Percentiles rank a stretch among this genome's conserved stretches.
Conservation (phyloP, 2,113 vertebrate genomes). For the Seriola quinqueradiata region DNA sequence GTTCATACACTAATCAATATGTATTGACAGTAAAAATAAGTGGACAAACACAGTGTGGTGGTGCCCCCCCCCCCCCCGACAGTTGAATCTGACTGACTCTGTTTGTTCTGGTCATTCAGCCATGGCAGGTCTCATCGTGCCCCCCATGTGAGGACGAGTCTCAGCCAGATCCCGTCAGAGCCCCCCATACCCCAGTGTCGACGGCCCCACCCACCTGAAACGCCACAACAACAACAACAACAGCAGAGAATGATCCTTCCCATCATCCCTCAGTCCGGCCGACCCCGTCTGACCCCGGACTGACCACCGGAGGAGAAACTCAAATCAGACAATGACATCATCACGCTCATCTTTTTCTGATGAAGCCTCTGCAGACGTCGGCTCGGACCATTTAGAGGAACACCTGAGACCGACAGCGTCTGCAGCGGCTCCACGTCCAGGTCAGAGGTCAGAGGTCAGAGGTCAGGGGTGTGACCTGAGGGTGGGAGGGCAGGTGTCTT, state of each 20-base stretch:
- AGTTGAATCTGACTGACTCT: conserved; percentile 17
- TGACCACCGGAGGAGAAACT: neutral
- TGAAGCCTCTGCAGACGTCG: conserved; percentile 10
- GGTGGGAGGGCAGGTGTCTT: neutral
- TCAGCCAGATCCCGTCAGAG: conserved; percentile 31
- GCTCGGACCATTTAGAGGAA: neutral
- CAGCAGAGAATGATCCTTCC: conserved; percentile 29
- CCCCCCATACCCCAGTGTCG: neutral
- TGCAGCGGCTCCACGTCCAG: neutral
- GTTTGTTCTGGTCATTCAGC: conserved; percentile 76
- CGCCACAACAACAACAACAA: conserved; percentile 42
- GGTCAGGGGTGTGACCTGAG: conserved; percentile 2
- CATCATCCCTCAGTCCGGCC: conserved; percentile 39
- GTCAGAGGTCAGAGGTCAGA: neutral
- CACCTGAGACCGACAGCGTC: neutral
- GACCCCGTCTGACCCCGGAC: conserved; percentile 28
- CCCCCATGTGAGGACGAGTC: conserved; percentile 84
- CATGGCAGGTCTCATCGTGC: conserved; percentile 89
- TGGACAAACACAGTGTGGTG: too few relatives aligned
- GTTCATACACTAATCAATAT: too few relatives aligned
- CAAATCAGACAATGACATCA: neutral
- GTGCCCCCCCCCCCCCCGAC: too few relatives aligned
- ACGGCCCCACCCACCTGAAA: conserved; percentile 23
- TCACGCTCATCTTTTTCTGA: neutral
- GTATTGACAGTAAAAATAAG: too few relatives aligned